Percentiles rank a stretch among this genome's conserved stretches.
Conservation (phyloP, 2,113 vertebrate species). For the Speoplatyrhinus poulsoni region DNA sequence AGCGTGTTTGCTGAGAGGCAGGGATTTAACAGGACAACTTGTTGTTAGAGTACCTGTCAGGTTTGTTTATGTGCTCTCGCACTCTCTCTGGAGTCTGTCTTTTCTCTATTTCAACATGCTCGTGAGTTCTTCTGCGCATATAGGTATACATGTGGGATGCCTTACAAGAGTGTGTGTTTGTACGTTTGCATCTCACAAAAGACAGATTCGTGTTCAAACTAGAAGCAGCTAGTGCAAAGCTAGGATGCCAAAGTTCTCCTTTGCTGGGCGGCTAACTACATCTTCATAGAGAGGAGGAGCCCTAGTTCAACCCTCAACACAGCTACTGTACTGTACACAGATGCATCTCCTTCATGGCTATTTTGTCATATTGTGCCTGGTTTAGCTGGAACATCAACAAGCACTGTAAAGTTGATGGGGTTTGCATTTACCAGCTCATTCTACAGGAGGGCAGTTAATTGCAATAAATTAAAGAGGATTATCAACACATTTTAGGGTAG, state of each 20-base stretch:
- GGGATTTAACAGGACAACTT: conserved; percentile 7
- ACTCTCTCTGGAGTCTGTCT: conserved; percentile 52
- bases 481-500: too few relatives aligned
- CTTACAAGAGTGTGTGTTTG: conserved; percentile 11
- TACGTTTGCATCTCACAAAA: not conserved
- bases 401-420: not conserved
- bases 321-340: too few relatives aligned
- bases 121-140: not conserved
- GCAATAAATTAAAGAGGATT: conserved; percentile 1
- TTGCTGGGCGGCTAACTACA: too few relatives aligned
- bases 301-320: too few relatives aligned
- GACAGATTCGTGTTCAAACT: not conserved
- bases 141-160: conserved; percentile 20
- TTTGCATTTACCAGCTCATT: too few relatives aligned
- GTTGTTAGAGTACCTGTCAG: conserved; percentile 44
- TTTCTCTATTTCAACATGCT: not conserved
- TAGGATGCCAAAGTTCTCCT: too few relatives aligned
- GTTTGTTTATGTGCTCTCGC: conserved; percentile 40
- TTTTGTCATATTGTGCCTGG: not conserved
- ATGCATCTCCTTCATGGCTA: not conserved
- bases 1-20: not conserved
- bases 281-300: too few relatives aligned
- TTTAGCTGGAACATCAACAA: not conserved
- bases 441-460: too few relatives aligned
- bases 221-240: too few relatives aligned